These are phyloP conservation scores for Anticlea derivata DNA, from an alignment of 2,888 invertebrate genomes.

Conservation along the genomic window DNA sequence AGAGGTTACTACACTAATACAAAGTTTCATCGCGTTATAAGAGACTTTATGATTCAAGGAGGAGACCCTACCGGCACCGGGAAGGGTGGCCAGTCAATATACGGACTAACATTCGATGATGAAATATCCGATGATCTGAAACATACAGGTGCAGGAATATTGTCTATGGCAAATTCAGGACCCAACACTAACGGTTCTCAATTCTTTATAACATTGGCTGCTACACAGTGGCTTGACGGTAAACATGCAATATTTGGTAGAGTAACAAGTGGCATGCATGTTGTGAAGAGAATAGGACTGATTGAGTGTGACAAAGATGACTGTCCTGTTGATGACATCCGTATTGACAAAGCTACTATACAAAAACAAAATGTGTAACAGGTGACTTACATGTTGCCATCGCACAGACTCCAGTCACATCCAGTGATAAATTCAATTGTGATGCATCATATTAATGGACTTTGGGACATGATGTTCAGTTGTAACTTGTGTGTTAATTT, in stretches of 20 bases:
- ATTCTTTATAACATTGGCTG: constrained; percentile 98
- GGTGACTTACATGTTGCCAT: too few relatives aligned
- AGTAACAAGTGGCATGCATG: constrained; percentile 93
- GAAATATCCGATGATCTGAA: constrained; percentile 97
- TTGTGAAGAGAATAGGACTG: constrained; percentile 95
- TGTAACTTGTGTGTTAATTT: too few relatives aligned
- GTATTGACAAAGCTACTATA: constrained; percentile 84
- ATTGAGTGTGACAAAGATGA: constrained; percentile 97
- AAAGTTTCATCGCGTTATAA: constrained; percentile 97
- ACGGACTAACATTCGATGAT: constrained; percentile 97
- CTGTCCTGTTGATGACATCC: constrained; percentile 94
- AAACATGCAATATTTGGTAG: constrained; percentile 99
- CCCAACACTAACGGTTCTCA: constrained; percentile 99
- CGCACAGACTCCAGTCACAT: too few relatives aligned
- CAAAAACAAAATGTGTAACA: constrained; percentile 26
- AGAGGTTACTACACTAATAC: constrained; percentile 98
- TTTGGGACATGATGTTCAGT: too few relatives aligned
- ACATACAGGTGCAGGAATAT: constrained; percentile 95
- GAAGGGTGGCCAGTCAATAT: constrained; percentile 97
- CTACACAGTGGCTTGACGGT: constrained; percentile 98
- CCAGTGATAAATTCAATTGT: too few relatives aligned
- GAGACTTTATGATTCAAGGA: constrained; percentile 96
- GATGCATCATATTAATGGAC: too few relatives aligned
- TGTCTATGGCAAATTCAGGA: constrained; percentile 99
- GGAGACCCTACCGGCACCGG: constrained; percentile 99